Conservation (phyloP, 2,797 vertebrate genomes). For the Austrolebias charrua region DNA sequence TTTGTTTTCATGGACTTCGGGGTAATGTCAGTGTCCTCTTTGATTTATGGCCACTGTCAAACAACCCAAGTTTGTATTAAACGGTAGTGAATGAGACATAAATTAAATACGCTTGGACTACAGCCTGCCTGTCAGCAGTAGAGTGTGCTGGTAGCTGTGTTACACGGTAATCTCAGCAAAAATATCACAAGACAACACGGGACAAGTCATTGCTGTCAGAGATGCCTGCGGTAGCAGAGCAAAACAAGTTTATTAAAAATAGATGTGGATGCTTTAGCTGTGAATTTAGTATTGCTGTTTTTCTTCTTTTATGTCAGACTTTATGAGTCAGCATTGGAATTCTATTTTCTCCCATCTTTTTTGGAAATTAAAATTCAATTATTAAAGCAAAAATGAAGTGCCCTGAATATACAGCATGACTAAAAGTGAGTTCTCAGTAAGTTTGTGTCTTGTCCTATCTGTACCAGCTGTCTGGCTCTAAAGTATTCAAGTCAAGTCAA, state of each 20-base stretch:
- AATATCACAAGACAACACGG: constrained; percentile 1
- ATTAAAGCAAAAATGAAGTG: constrained; percentile 16
- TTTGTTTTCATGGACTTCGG: neutral
- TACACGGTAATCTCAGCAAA: neutral
- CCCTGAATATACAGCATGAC: constrained; percentile 13
- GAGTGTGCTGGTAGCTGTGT: neutral
- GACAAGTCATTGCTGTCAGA: constrained; percentile 3
- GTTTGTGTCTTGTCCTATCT: constrained; percentile 66
- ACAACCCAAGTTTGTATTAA: neutral
- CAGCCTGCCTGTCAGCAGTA: neutral
- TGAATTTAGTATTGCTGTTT: neutral
- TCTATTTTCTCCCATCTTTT: neutral
- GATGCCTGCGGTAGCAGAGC: neutral
- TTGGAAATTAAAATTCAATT: neutral
- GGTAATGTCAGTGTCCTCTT: neutral
- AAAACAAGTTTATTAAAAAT: constrained; percentile 2
- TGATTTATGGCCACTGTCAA: neutral
- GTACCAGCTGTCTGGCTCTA: constrained; percentile 65
- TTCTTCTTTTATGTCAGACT: constrained; percentile 1
- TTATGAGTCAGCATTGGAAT: neutral
- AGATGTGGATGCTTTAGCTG: neutral
- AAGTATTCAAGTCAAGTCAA: constrained; percentile 38
- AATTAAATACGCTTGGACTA: constrained; percentile 5
- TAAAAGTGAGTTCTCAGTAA: constrained; percentile 41
- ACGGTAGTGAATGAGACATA: neutral